Evolutionary conservation across 2,113 vertebrate species (phyloP).

Genomic region (Charina bottae): DNA sequence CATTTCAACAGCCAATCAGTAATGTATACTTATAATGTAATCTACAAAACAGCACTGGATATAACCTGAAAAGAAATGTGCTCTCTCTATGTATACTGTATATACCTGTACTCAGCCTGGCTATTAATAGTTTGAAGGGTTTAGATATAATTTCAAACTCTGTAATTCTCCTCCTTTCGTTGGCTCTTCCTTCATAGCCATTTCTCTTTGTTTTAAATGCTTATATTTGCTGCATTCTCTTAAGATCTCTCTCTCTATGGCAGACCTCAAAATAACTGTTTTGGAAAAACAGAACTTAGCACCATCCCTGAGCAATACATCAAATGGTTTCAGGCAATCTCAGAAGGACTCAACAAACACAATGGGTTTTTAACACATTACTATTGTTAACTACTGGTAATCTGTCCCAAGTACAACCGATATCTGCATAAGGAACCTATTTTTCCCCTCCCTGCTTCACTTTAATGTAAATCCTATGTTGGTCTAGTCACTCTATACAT

Average conservation of each 20-base stretch:
- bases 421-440: neutral
- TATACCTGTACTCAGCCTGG: neutral
- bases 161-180: neutral
- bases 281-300: neutral
- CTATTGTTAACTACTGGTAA: neutral
- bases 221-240: neutral
- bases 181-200: neutral
- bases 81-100: neutral
- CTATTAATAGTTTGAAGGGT: neutral
- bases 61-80: neutral
- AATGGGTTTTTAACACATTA: neutral
- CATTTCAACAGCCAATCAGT: neutral
- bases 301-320: neutral
- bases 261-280: neutral
- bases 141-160: neutral
- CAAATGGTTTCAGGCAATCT: neutral
- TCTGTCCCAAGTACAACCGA: neutral
- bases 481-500: neutral
- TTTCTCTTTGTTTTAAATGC: neutral
- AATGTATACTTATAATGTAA: neutral
- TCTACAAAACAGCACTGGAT: neutral
- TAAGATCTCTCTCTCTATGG: neutral
- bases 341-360: neutral
- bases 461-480: neutral
- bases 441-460: neutral